Percentiles rank a stretch among this genome's conserved stretches.
These are phyloP conservation scores for Euleptes europaea DNA, from an alignment of 2,113 vertebrate genomes.

Conservation along the genomic window DNA sequence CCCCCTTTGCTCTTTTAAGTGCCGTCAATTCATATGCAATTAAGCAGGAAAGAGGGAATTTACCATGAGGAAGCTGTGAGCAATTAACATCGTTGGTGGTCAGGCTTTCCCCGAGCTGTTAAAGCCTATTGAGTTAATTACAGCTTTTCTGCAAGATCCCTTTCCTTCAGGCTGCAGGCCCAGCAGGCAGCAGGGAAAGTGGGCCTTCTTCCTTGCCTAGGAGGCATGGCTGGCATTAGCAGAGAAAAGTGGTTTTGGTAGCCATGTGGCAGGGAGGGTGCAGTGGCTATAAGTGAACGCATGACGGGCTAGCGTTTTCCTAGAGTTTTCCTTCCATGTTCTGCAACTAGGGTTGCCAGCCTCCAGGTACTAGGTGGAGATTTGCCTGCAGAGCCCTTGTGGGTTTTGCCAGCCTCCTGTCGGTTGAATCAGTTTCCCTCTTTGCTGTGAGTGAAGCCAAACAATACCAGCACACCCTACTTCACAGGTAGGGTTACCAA, in stretches of 20 bases:
- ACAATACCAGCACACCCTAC: too few species aligned
- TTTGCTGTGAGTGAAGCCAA: too few species aligned
- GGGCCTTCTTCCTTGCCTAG: background rate
- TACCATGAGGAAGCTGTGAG: slow-evolving; percentile 14
- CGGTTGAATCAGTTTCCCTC: too few species aligned
- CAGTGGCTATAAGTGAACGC: too few species aligned
- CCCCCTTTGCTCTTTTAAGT: background rate
- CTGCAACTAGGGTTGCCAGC: too few species aligned
- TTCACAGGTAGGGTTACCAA: too few species aligned
- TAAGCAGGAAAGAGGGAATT: background rate
- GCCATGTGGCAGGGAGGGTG: background rate
- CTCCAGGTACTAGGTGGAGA: too few species aligned
- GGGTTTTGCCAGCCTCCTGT: too few species aligned
- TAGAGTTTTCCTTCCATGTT: too few species aligned
- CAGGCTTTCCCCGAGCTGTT: slow-evolving; percentile 26
- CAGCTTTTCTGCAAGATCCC: slow-evolving; percentile 15
- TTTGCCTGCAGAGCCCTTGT: too few species aligned
- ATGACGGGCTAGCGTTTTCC: too few species aligned
- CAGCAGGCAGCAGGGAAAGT: slow-evolving; percentile 1
- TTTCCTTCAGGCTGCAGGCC: slow-evolving; percentile 8
- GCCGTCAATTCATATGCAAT: background rate
- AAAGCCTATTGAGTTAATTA: slow-evolving; percentile 27
- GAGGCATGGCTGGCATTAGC: background rate
- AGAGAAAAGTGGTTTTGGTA: background rate
- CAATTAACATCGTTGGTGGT: slow-evolving; percentile 21